phyloP scores from a whole-genome alignment of 1,140 invertebrate species.

The Hyposmocoma kahamanoa region DNA sequence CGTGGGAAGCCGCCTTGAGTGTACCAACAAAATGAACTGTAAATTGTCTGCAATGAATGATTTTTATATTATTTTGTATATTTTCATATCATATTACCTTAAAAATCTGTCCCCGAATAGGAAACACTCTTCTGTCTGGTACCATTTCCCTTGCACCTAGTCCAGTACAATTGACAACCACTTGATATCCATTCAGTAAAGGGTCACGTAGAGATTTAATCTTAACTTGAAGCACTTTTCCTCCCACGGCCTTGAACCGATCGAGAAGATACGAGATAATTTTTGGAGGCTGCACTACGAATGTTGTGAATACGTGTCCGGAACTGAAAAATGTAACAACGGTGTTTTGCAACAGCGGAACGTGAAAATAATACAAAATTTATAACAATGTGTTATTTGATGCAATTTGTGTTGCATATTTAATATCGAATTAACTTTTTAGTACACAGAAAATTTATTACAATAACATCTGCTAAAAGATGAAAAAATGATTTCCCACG shows the following conservation, averaged over 20 bases:
- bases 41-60: no score
- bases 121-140: conserved; percentile 73
- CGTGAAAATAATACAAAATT: no score
- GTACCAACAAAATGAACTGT: no score
- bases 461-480: no score
- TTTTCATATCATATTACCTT: conserved; percentile 65
- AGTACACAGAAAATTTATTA: no score
- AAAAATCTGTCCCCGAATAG: conserved; percentile 82
- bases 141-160: conserved; percentile 75
- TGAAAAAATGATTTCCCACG: no score
- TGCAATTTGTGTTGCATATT: no score
- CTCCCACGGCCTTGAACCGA: conserved; percentile 74
- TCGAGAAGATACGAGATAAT: conserved; percentile 77
- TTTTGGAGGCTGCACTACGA: conserved; percentile 70
- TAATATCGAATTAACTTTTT: no score
- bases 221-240: conserved; percentile 67
- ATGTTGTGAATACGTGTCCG: conserved; percentile 77
- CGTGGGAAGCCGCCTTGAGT: no score
- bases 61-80: not conserved
- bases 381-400: no score
- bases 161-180: conserved; percentile 85
- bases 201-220: conserved; percentile 74
- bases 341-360: no score
- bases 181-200: conserved; percentile 72
- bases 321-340: conserved; percentile 55